Evolutionary conservation across 2,888 invertebrate species (phyloP).

Genomic region (Brenthis ino): DNA sequence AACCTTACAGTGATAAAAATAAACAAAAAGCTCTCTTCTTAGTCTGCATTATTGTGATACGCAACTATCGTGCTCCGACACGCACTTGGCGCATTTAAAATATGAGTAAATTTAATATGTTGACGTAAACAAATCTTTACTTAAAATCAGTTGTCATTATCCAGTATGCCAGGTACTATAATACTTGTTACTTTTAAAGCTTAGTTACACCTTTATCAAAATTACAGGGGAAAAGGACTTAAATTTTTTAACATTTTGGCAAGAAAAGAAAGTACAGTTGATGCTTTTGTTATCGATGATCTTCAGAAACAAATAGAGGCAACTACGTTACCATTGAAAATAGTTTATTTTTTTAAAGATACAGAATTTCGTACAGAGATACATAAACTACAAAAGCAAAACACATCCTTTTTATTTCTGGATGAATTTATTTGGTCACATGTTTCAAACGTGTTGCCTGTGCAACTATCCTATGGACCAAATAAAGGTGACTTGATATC

Average conservation of each 20-base stretch:
- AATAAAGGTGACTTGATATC: too few relatives aligned
- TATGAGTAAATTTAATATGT: too few relatives aligned
- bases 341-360: constrained; percentile 26
- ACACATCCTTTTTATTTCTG: constrained; percentile 46
- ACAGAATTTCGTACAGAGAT: constrained; percentile 23
- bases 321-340: constrained; percentile 20
- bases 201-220: too few relatives aligned
- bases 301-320: constrained; percentile 15
- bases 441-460: constrained; percentile 21
- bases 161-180: too few relatives aligned
- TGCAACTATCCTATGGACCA: constrained; percentile 29
- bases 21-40: too few relatives aligned
- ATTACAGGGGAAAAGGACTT: not conserved
- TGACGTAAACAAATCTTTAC: too few relatives aligned
- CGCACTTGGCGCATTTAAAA: too few relatives aligned
- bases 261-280: not conserved
- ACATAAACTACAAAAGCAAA: constrained; percentile 7
- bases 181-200: too few relatives aligned
- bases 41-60: too few relatives aligned
- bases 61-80: too few relatives aligned
- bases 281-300: not conserved
- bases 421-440: constrained; percentile 48
- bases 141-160: too few relatives aligned
- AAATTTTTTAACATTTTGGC: constrained; percentile 3
- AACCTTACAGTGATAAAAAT: too few relatives aligned